Base-by-base conservation (phyloP, 2,888 invertebrate species). In the Orthosia gothica region DNA sequence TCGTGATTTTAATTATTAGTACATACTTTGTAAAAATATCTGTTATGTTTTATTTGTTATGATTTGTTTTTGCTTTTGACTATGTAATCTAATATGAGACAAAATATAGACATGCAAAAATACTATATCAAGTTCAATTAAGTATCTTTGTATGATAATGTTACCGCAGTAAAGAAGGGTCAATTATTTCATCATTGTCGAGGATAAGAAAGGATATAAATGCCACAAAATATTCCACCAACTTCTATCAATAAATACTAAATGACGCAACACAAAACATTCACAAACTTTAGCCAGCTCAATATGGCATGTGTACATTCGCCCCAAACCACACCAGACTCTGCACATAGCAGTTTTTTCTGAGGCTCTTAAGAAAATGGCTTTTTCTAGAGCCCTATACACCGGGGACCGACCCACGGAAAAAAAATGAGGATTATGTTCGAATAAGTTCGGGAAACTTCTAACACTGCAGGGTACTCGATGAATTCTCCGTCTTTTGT, bases 321-420 rank as follows among this genome's bases (percentile, higher is more conserved):
- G 40, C 63, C 72, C 52, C 63, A 63, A 62, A 74, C 70, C 58
- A 49, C 52, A 74, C 67, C 70, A 72, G 76, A 12, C 54, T 72
- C 40, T 73, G 66, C 72, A 76, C 63, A 76, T 57, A 77, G 63
- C 74, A 62, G 71, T 77, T 85, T 88, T 81, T 86, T 81, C 76
- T 76, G 76, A 73, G 62, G 81, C 85, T 88, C 87, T 86, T 81
- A 85, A 72, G 85, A 72, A 88, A 83, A 87, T 87, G 79, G 88
- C 79, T 83, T 86, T 87, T 87, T 77, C 83, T 83, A 82, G 85
- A 85, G 81, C 83, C 66, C 63, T 81, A 81, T 83, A 72, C 87
- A 75, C 87, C 40, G 40, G 87, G 88, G 88, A 85, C 78, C 79
- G 69, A 76, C 88, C 79, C 83, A 64, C 73, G 63, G 81, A 64